These are phyloP conservation scores for Dasyornis broadbenti DNA, from an alignment of 2,113 vertebrate species.

Conservation along the genomic window DNA sequence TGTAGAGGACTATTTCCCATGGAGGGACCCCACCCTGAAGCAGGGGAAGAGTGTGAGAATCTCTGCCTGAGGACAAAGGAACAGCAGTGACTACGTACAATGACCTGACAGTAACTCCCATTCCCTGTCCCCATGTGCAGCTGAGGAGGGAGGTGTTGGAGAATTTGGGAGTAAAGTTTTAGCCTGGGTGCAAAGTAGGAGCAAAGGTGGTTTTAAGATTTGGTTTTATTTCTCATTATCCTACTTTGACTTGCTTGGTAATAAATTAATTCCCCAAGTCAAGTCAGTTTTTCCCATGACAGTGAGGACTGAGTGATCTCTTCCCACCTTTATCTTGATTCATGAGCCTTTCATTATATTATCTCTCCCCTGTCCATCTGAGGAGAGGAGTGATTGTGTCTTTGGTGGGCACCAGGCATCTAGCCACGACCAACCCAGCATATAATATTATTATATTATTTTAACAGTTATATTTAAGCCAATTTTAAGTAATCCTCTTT, in stretches of 20 bases:
- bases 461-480: not conserved
- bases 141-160: not conserved
- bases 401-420: not conserved
- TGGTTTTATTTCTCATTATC: not conserved
- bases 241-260: not conserved
- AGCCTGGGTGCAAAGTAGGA: not conserved
- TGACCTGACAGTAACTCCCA: not conserved
- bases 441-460: not conserved
- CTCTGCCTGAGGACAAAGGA: not conserved
- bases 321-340: not conserved
- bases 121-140: accelerated
- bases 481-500: not conserved
- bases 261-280: not conserved
- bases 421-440: not conserved
- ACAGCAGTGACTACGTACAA: not conserved
- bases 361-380: not conserved
- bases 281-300: not conserved
- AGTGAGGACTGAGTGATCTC: not conserved
- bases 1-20: not conserved
- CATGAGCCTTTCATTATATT: not conserved
- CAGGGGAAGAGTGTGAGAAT: not conserved
- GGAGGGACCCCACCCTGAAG: not conserved
- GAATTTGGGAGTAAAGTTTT: not conserved
- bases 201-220: not conserved
- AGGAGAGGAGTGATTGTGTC: not conserved